Evolutionary conservation across 2,113 vertebrate species (phyloP).

Genomic region (Dendrocopos noguchii): DNA sequence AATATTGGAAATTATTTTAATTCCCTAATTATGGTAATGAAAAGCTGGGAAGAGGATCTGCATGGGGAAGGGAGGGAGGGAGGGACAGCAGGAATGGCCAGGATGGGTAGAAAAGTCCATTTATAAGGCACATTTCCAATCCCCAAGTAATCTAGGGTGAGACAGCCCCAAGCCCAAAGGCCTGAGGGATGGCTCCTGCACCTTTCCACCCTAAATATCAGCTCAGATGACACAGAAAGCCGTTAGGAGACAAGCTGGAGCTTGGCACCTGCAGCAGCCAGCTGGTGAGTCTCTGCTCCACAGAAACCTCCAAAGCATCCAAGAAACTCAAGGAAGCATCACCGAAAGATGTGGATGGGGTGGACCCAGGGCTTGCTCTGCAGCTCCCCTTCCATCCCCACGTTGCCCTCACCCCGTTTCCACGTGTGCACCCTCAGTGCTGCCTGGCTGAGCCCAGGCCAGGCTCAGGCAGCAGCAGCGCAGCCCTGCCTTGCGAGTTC

Average conservation of each 20-base stretch:
- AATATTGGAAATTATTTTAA: constrained; percentile 18
- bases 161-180: fast-evolving
- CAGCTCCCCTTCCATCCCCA: fast-evolving
- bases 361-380: no score
- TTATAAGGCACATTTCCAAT: neutral
- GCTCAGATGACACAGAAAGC: neutral
- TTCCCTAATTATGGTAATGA: neutral
- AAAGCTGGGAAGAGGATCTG: neutral
- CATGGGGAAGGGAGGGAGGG: fast-evolving
- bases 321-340: neutral
- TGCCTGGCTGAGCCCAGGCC: neutral
- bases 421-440: fast-evolving
- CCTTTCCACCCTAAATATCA: neutral
- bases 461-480: neutral
- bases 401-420: neutral
- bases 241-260: neutral
- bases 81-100: neutral
- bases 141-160: fast-evolving
- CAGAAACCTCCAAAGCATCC: neutral
- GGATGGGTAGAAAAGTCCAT: neutral
- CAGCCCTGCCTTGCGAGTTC: neutral
- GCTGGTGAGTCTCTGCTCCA: neutral
- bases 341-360: fast-evolving
- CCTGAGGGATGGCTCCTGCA: neutral
- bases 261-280: neutral